Conservation (phyloP, 2,797 vertebrate species). For the Danio tinwini region DNA sequence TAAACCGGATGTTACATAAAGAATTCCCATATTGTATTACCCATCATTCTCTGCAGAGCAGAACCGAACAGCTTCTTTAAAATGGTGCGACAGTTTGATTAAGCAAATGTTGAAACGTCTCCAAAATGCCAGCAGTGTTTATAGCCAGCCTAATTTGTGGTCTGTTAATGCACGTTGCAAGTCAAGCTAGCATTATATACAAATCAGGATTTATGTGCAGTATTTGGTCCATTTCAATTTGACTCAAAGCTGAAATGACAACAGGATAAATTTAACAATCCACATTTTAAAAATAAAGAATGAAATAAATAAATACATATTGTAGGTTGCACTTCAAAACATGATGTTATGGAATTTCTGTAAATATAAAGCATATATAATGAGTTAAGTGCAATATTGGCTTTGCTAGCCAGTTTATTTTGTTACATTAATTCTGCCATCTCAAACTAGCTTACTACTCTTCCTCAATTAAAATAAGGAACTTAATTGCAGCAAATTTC, state of each 20-base stretch:
- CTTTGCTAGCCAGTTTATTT: background rate
- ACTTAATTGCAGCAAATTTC: background rate
- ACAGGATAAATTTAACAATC: background rate
- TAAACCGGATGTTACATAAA: slow-evolving; percentile 11
- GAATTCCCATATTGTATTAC: background rate
- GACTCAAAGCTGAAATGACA: background rate
- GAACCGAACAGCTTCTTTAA: background rate
- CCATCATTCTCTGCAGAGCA: background rate
- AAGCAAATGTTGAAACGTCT: background rate
- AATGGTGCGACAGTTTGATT: background rate
- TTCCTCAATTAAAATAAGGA: background rate
- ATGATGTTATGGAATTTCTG: background rate
- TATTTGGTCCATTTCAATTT: background rate
- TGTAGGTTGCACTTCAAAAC: background rate
- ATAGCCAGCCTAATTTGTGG: background rate
- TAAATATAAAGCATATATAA: no score
- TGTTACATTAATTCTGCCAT: background rate
- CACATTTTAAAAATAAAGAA: background rate
- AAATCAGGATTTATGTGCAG: background rate
- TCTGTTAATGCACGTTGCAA: background rate
- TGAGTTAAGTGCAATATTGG: background rate
- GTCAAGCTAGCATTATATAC: background rate
- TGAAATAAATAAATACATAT: background rate
- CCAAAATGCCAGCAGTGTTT: background rate
- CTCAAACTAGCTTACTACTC: background rate